These are phyloP conservation scores for Oscheius onirici DNA, from an alignment of 2,888 invertebrate species.

Conservation along the genomic window DNA sequence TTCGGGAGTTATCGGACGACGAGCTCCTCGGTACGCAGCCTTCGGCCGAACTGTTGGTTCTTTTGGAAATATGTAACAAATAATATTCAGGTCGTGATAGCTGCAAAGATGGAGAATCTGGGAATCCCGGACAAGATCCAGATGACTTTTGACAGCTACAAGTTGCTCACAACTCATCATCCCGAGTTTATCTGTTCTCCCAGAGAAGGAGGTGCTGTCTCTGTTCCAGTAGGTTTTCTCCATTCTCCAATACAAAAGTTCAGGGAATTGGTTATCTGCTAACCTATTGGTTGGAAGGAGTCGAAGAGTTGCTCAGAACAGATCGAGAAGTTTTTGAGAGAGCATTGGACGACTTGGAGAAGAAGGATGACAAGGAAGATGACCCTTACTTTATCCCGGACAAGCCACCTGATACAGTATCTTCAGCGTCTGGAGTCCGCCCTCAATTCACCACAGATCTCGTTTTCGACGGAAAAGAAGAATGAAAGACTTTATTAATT, in stretches of 20 bases:
- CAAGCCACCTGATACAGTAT: conserved; percentile 8
- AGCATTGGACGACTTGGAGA: conserved; percentile 23
- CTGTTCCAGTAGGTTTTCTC: conserved; percentile 37
- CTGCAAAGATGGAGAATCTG: conserved; percentile 68
- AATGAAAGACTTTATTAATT: conserved; percentile 23
- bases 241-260: not conserved
- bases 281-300: conserved; percentile 67
- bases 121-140: conserved; percentile 68
- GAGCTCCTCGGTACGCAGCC: conserved; percentile 68
- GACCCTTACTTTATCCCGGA: conserved; percentile 17
- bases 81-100: conserved; percentile 57
- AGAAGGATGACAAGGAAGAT: conserved; percentile 16
- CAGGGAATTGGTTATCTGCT: conserved; percentile 61
- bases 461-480: conserved; percentile 8
- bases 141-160: conserved; percentile 62
- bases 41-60: conserved; percentile 69
- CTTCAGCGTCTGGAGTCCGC: conserved; percentile 5
- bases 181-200: conserved; percentile 58
- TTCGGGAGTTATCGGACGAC: conserved; percentile 68
- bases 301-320: conserved; percentile 38
- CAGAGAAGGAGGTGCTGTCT: conserved; percentile 53
- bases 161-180: conserved; percentile 59
- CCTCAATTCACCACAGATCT: conserved; percentile 11
- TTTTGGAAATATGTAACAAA: not conserved
- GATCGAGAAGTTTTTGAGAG: conserved; percentile 16